phyloP scores from a whole-genome alignment of 1,140 invertebrate genomes.

The Zaprionus taronus region DNA sequence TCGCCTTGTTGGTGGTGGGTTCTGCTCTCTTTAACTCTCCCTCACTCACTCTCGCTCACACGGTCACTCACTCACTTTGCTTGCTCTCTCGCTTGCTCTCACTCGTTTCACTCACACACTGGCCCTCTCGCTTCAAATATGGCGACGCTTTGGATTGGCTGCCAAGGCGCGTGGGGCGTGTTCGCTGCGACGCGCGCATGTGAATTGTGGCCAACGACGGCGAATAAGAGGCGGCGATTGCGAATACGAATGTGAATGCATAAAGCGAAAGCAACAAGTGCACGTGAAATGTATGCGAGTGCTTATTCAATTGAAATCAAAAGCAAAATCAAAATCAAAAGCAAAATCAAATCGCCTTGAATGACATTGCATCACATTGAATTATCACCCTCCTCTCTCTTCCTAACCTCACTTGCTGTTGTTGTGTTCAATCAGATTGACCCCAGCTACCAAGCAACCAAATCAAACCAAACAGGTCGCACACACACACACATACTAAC shows the following conservation, averaged over 20 bases:
- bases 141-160: constrained; percentile 67
- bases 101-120: not conserved
- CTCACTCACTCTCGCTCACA: constrained; percentile 18
- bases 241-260: not conserved
- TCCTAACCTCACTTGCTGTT: not conserved
- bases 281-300: constrained; percentile 33
- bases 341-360: constrained; percentile 15
- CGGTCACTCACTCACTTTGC: constrained; percentile 14
- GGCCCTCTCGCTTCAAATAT: constrained; percentile 75
- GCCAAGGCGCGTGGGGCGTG: constrained; percentile 39
- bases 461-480: constrained; percentile 18
- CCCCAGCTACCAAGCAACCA: constrained; percentile 28
- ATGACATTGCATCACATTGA: constrained; percentile 51
- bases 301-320: constrained; percentile 19
- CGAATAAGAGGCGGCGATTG: constrained; percentile 29
- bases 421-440: constrained; percentile 53
- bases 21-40: constrained; percentile 26
- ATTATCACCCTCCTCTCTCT: constrained; percentile 23
- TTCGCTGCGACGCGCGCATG: constrained; percentile 24
- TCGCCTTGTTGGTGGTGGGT: constrained; percentile 63
- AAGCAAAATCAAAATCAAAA: constrained; percentile 38
- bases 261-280: constrained; percentile 71
- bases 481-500: constrained; percentile 9
- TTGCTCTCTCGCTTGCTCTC: not conserved
- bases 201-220: constrained; percentile 24